A percentile compares a stretch with the other conserved stretches of the same genome.
Conservation (phyloP, 37 sponge, comb jelly and placozoan species). For the Mnemiopsis leidyi region DNA sequence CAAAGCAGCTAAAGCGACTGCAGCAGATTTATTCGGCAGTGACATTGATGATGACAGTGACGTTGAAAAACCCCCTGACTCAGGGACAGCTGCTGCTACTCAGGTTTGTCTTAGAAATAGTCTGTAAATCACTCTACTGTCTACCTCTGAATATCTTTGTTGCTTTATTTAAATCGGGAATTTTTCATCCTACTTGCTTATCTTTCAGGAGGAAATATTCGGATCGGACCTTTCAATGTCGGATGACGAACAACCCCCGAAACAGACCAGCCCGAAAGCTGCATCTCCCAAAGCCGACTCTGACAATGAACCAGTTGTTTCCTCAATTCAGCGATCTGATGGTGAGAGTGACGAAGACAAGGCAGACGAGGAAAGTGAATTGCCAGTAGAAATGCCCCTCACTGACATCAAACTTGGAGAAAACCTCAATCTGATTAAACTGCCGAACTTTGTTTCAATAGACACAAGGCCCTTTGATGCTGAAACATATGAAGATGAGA, state of each 20-base stretch:
- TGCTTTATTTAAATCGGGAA: too few species aligned
- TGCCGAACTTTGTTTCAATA: conserved; percentile 91
- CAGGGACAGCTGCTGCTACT: neutral
- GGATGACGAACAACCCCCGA: conserved; percentile 3
- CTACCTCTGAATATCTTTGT: neutral
- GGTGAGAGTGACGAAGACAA: conserved; percentile 59
- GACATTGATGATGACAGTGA: conserved; percentile 56
- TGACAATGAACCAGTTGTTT: neutral
- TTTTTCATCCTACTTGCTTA: neutral
- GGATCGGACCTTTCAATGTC: conserved; percentile 47
- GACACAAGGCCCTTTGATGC: conserved; percentile 91
- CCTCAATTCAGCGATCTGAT: neutral
- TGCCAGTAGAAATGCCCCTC: conserved; percentile 84
- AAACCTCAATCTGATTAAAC: conserved; percentile 84
- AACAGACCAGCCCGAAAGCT: neutral
- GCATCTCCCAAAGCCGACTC: neutral
- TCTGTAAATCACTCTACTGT: neutral
- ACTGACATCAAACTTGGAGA: conserved; percentile 73
- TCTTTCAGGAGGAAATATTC: conserved; percentile 37
- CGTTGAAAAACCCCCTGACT: neutral
- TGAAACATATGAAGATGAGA: conserved; percentile 89
- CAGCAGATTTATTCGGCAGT: conserved; percentile 39
- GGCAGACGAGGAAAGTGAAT: conserved; percentile 74
- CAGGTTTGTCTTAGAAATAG: neutral
- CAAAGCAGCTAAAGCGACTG: neutral